A percentile compares a stretch with the other conserved stretches of the same genome.
phyloP scores from a whole-genome alignment of 1,140 invertebrate genomes.

The Drosophila rufa region DNA sequence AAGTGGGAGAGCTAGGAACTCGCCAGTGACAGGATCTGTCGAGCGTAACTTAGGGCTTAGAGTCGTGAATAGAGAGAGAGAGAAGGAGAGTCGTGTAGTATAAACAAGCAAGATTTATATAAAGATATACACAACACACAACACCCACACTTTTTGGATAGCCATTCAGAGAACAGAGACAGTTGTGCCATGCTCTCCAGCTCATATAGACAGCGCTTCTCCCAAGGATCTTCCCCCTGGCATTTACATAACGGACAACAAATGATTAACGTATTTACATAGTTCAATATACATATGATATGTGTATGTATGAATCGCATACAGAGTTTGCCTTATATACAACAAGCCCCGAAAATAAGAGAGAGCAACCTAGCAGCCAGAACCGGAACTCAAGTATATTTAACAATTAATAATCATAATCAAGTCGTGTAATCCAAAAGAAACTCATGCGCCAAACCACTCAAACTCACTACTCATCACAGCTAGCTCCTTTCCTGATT shows the following conservation, averaged over 20 bases:
- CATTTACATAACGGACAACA: constrained; percentile 36
- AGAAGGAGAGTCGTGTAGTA: constrained; percentile 48
- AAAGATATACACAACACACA: constrained; percentile 52
- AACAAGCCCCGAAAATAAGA: constrained; percentile 50
- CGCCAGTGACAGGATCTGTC: constrained; percentile 17
- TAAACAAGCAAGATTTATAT: constrained; percentile 77
- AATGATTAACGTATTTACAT: constrained; percentile 73
- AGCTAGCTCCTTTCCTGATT: constrained; percentile 22
- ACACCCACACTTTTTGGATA: constrained; percentile 43
- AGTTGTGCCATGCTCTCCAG: constrained; percentile 58
- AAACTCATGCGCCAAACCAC: constrained; percentile 58
- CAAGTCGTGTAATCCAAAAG: constrained; percentile 33
- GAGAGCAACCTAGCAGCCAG: constrained; percentile 32
- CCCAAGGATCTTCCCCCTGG: constrained; percentile 68
- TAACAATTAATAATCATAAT: constrained; percentile 43
- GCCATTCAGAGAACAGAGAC: constrained; percentile 31
- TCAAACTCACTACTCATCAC: not conserved
- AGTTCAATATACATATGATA: constrained; percentile 64
- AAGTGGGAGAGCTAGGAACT: constrained; percentile 52
- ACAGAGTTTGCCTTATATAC: constrained; percentile 82
- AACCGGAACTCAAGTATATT: constrained; percentile 39
- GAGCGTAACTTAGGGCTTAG: constrained; percentile 46
- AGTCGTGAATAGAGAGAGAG: constrained; percentile 43
- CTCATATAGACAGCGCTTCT: constrained; percentile 32
- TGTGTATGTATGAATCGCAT: constrained; percentile 71